phyloP scores from a whole-genome alignment of 1,140 invertebrate genomes.

The Drosophila funebris region DNA sequence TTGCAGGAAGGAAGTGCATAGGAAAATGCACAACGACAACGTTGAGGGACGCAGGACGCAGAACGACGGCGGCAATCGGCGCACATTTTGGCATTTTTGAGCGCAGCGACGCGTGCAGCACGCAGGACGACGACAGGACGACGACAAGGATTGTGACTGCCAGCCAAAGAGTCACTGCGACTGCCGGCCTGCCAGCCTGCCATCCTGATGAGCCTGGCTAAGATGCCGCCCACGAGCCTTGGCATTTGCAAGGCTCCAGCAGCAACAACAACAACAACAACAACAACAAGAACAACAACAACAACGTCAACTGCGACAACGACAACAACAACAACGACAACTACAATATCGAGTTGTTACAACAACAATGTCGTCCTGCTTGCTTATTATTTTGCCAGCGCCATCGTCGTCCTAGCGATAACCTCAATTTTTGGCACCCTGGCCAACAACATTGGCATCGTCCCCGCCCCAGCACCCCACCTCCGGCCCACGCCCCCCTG shows the following conservation, averaged over 20 bases:
- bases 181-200: background rate
- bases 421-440: conserved; percentile 80
- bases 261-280: background rate
- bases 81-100: conserved; percentile 72
- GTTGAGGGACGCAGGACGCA: conserved; percentile 10
- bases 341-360: too few relatives aligned
- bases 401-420: conserved; percentile 59
- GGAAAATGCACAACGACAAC: conserved; percentile 35
- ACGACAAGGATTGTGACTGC: conserved; percentile 16
- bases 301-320: conserved; percentile 10
- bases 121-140: conserved; percentile 54
- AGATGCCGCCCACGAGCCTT: conserved; percentile 50
- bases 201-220: conserved; percentile 67
- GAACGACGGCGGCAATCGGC: conserved; percentile 27
- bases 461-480: too few relatives aligned
- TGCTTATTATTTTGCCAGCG: conserved; percentile 46
- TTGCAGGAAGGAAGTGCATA: conserved; percentile 35
- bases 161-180: background rate
- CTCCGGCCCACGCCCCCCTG: background rate
- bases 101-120: conserved; percentile 72
- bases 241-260: conserved; percentile 20
- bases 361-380: conserved; percentile 22
- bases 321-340: background rate
- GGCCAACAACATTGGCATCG: conserved; percentile 67
- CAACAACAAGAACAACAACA: background rate